A percentile compares a stretch with the other conserved stretches of the same genome.
Conservation (phyloP, 2,113 vertebrate species). For the Asarcornis scutulata region DNA sequence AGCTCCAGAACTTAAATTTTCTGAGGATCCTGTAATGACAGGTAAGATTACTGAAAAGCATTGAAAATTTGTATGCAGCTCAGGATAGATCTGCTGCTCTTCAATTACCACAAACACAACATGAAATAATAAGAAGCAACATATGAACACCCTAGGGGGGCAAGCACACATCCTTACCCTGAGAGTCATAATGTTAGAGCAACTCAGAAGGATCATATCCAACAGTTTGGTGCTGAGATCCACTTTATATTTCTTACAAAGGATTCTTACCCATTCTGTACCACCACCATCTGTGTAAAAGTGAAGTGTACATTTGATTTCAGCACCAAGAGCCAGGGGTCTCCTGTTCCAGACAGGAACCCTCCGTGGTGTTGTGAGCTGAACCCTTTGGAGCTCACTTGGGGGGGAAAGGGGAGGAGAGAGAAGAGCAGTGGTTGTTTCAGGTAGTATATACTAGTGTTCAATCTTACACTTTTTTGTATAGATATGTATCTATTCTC, state of each 20-base stretch:
- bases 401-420: background rate
- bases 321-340: background rate
- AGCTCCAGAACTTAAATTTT: background rate
- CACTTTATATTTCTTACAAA: background rate
- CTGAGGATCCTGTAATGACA: constrained; percentile 42
- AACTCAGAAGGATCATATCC: background rate
- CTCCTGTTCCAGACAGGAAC: background rate
- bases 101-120: background rate
- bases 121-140: background rate
- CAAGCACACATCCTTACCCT: background rate
- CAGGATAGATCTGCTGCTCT: background rate
- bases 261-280: background rate
- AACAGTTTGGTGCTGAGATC: background rate
- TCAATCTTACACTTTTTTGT: too few relatives aligned
- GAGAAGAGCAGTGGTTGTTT: background rate
- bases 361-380: background rate
- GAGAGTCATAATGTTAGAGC: background rate
- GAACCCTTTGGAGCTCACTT: background rate
- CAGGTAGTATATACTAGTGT: background rate
- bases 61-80: background rate
- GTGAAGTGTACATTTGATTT: background rate
- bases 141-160: background rate
- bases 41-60: background rate
- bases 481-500: background rate
- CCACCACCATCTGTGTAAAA: background rate